Conservation (phyloP, 2,888 invertebrate species). For the Liodrosophila aerea region DNA sequence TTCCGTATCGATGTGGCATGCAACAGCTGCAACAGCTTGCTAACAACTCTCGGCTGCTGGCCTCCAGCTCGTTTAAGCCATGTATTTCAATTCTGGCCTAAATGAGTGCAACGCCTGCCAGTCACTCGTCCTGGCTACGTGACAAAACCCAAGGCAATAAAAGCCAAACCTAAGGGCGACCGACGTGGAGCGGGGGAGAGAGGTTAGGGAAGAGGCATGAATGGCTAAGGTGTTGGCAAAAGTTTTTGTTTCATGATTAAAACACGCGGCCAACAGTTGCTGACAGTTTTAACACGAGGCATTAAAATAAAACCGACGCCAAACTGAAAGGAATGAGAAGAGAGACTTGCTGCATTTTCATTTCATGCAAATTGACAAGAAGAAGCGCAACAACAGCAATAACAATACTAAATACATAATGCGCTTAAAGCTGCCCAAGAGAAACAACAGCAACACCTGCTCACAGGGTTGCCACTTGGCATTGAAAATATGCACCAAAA, state of each 20-base stretch:
- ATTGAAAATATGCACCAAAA: no score
- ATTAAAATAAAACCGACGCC: constrained; percentile 34
- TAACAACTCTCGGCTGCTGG: constrained; percentile 3
- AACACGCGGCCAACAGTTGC: constrained; percentile 47
- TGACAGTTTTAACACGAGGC: constrained; percentile 64
- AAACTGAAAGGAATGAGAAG: neutral
- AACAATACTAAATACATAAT: constrained; percentile 42
- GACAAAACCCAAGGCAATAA: no score
- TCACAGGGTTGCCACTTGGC: no score
- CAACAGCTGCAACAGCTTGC: constrained; percentile 65
- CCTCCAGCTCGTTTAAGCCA: constrained; percentile 11
- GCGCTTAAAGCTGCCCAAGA: constrained; percentile 31
- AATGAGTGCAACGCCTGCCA: constrained; percentile 23
- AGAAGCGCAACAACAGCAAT: constrained; percentile 1
- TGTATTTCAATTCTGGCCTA: constrained; percentile 68
- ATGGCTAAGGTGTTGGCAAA: no score
- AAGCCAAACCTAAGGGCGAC: neutral
- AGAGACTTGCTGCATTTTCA: constrained; percentile 5
- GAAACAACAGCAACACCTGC: constrained; percentile 6
- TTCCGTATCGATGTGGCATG: constrained; percentile 68
- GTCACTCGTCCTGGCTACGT: no score
- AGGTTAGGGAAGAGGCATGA: neutral
- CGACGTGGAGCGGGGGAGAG: neutral
- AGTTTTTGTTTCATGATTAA: constrained; percentile 29
- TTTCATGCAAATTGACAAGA: constrained; percentile 36